Evolutionary conservation across 2,113 vertebrate genomes (phyloP).

Genomic region (Tragelaphus imberbis): DNA sequence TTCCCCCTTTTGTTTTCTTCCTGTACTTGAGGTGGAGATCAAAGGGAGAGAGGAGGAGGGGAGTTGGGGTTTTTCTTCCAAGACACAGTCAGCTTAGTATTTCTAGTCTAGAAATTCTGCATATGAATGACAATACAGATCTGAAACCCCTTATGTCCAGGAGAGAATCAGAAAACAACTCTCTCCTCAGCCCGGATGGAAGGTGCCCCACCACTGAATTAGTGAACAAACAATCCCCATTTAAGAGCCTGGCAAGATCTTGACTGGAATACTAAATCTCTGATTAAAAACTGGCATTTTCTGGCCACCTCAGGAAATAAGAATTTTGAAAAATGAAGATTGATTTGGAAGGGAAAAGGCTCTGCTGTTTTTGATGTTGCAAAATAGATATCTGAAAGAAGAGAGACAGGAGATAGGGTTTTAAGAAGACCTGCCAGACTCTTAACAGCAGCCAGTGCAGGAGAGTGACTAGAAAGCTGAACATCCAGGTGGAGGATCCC

Average conservation of each 20-base stretch:
- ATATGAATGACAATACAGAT: neutral
- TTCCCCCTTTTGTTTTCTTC: neutral
- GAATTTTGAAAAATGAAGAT: slow-evolving; percentile 26
- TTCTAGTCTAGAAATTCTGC: neutral
- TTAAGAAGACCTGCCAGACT: neutral
- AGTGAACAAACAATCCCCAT: neutral
- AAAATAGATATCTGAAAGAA: neutral
- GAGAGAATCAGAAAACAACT: neutral
- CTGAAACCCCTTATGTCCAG: neutral
- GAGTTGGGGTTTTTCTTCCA: neutral
- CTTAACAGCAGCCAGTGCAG: neutral
- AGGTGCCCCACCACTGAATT: neutral
- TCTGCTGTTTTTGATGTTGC: neutral
- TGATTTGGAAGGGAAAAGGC: neutral
- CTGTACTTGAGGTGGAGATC: neutral
- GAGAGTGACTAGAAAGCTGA: neutral
- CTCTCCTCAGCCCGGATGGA: neutral
- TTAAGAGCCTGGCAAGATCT: neutral
- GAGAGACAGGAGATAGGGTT: neutral
- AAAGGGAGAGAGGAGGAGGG: neutral
- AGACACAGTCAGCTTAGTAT: neutral
- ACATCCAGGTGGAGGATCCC: neutral
- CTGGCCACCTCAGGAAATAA: neutral
- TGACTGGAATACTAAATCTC: neutral
- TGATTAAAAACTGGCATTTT: neutral